Percentiles rank a stretch among this genome's conserved stretches.
Evolutionary conservation across 1,140 invertebrate genomes (phyloP).

Genomic region (Triops cancriformis): DNA sequence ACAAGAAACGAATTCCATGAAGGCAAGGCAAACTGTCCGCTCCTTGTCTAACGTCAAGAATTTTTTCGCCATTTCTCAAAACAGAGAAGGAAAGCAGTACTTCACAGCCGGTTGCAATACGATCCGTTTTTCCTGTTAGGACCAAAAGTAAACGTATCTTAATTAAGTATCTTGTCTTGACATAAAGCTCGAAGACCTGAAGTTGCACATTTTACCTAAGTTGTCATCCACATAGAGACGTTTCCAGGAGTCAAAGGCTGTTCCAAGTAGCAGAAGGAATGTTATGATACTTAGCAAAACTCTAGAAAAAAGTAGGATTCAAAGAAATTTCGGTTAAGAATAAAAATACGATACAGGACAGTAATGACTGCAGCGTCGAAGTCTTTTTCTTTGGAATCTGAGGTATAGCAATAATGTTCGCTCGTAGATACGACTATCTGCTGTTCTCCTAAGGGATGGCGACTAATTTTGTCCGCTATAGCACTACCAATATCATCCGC

Average conservation of each 20-base stretch:
- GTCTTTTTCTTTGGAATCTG: background rate
- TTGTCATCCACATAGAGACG: background rate
- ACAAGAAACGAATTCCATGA: slow-evolving; percentile 70
- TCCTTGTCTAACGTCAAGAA: slow-evolving; percentile 39
- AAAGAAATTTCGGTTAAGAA: background rate
- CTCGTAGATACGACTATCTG: background rate
- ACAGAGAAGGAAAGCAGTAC: slow-evolving; percentile 39
- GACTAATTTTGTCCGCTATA: slow-evolving; percentile 15
- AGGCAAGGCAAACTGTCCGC: slow-evolving; percentile 70
- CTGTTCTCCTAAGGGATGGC: background rate
- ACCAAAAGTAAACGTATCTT: background rate
- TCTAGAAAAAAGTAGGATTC: background rate
- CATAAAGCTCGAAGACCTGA: too few species aligned
- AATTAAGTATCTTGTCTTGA: too few species aligned
- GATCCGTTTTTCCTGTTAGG: background rate
- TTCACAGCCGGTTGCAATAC: background rate
- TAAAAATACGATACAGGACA: background rate
- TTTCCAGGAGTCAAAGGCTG: background rate
- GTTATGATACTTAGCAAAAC: background rate
- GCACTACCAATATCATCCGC: slow-evolving; percentile 19
- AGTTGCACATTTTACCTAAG: background rate
- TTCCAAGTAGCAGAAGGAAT: background rate
- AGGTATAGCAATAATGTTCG: background rate
- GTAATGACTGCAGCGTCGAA: background rate
- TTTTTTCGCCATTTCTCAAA: slow-evolving; percentile 39